Conservation (phyloP, 2,113 vertebrate species). For the Phasianus colchicus region DNA sequence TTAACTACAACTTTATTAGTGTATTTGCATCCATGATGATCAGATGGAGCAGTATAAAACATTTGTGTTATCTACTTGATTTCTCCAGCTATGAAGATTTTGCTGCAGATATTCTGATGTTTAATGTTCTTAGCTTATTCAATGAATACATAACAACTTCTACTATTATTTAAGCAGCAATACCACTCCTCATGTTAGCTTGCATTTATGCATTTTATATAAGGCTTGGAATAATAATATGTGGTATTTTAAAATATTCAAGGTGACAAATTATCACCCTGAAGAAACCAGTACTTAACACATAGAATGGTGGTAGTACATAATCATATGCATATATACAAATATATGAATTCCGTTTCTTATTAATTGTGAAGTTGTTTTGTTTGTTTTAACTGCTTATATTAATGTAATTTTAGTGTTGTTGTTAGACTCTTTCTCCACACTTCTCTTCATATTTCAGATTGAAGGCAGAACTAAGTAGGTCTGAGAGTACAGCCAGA, state of each 20-base stretch:
- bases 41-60: neutral
- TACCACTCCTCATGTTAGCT: neutral
- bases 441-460: neutral
- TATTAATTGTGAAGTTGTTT: neutral
- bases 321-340: neutral
- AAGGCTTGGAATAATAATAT: neutral
- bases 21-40: neutral
- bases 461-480: neutral
- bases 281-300: neutral
- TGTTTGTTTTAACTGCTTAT: neutral
- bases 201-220: neutral
- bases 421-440: neutral
- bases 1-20: neutral
- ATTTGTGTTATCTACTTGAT: neutral
- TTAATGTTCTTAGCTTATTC: neutral
- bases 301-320: neutral
- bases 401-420: neutral
- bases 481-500: neutral
- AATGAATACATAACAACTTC: neutral
- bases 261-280: neutral
- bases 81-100: neutral
- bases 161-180: neutral
- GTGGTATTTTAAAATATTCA: neutral
- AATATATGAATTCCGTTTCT: neutral
- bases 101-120: neutral